phyloP scores from a whole-genome alignment of 2,113 vertebrate genomes.

The Oceanites oceanicus region DNA sequence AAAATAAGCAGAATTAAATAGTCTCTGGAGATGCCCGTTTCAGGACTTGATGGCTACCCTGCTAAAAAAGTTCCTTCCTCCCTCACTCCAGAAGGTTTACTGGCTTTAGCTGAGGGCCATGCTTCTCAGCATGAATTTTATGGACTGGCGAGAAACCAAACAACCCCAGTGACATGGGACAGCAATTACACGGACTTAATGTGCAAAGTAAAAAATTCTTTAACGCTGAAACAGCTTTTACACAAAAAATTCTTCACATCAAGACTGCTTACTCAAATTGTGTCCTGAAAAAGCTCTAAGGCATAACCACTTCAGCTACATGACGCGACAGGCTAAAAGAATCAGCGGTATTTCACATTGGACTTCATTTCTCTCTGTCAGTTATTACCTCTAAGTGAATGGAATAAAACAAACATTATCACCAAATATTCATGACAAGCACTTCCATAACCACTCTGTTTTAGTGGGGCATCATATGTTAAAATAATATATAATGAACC shows the following conservation, averaged over 20 bases:
- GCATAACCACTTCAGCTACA: background rate
- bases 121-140: background rate
- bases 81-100: background rate
- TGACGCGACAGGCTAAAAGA: background rate
- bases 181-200: background rate
- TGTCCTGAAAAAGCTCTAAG: background rate
- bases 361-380: background rate
- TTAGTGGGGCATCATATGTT: background rate
- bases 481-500: background rate
- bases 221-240: background rate
- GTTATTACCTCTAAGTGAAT: background rate
- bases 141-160: background rate
- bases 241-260: background rate
- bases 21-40: background rate
- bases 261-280: background rate
- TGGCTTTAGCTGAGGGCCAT: background rate
- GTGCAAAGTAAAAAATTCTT: background rate
- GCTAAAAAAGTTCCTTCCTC: background rate
- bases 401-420: background rate
- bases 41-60: background rate
- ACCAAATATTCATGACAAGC: background rate
- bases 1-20: conserved; percentile 45
- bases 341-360: background rate
- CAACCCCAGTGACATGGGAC: background rate
- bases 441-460: background rate